Evolutionary conservation across 2,113 vertebrate genomes (phyloP).

Genomic region (Cebus imitator): DNA sequence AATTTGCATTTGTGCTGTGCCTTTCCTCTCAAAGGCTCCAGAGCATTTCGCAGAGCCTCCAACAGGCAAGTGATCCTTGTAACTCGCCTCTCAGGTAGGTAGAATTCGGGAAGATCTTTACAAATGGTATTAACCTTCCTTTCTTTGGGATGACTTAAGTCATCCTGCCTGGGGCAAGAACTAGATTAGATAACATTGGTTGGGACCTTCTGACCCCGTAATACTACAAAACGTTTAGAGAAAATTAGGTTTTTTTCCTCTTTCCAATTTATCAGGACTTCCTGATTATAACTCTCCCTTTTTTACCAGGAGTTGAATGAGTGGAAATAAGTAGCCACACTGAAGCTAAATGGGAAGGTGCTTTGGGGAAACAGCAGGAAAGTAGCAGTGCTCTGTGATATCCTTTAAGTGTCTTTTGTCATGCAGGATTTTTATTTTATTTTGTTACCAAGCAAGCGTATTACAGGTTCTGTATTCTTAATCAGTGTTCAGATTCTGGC

Average conservation of each 20-base stretch:
- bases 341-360: neutral
- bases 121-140: neutral
- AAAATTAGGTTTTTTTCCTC: neutral
- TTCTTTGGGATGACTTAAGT: neutral
- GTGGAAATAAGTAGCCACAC: neutral
- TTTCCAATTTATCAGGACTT: constrained; percentile 8
- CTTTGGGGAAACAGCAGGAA: neutral
- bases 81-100: neutral
- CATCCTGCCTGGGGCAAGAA: constrained; percentile 21
- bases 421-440: neutral
- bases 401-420: neutral
- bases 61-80: too few relatives aligned
- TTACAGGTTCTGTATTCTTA: neutral
- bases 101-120: neutral
- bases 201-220: neutral
- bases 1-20: neutral
- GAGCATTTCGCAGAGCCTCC: neutral
- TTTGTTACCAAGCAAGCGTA: neutral
- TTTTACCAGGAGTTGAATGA: neutral
- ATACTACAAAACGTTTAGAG: neutral
- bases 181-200: neutral
- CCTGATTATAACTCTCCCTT: neutral
- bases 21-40: neutral
- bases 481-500: neutral
- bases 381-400: neutral